A percentile compares a stretch with the other conserved stretches of the same genome.
Conservation (phyloP, 2,888 invertebrate genomes). For the Plebejus argus region DNA sequence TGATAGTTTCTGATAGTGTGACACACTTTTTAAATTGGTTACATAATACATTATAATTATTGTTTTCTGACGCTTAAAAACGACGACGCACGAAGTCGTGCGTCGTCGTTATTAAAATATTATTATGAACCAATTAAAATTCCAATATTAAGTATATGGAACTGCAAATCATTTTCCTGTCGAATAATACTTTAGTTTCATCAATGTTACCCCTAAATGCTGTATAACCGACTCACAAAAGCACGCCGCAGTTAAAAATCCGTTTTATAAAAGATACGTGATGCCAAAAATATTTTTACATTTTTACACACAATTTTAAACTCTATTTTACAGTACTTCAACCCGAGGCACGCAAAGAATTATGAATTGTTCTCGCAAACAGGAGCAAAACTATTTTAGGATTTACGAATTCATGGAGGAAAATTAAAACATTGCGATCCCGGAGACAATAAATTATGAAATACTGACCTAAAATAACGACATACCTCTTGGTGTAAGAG, state of each 20-base stretch:
- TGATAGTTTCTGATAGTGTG: too few relatives aligned
- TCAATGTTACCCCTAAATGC: not conserved
- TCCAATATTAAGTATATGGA: too few relatives aligned
- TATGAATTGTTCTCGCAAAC: conserved; percentile 21
- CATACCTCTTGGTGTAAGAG: not conserved
- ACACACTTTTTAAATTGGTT: too few relatives aligned
- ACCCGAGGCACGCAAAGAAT: not conserved
- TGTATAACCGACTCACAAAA: not conserved
- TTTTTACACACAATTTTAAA: conserved; percentile 10
- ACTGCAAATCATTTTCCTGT: too few relatives aligned
- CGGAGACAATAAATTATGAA: not conserved
- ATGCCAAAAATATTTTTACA: conserved; percentile 9
- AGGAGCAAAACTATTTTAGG: conserved; percentile 8
- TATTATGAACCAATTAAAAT: too few relatives aligned
- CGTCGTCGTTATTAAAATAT: too few relatives aligned
- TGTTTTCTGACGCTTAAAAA: too few relatives aligned
- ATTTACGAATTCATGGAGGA: conserved; percentile 3
- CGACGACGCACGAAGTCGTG: too few relatives aligned
- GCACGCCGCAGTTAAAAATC: conserved; percentile 9
- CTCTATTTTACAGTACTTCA: conserved; percentile 14
- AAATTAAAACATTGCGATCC: conserved; percentile 6
- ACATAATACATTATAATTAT: too few relatives aligned
- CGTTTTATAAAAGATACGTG: conserved; percentile 10
- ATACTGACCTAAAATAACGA: not conserved
- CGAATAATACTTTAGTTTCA: not conserved